Percentiles rank a stretch among this genome's conserved stretches.
These are phyloP conservation scores for Ceratina australensis DNA, from an alignment of 1,140 invertebrate genomes.

Conservation along the genomic window DNA sequence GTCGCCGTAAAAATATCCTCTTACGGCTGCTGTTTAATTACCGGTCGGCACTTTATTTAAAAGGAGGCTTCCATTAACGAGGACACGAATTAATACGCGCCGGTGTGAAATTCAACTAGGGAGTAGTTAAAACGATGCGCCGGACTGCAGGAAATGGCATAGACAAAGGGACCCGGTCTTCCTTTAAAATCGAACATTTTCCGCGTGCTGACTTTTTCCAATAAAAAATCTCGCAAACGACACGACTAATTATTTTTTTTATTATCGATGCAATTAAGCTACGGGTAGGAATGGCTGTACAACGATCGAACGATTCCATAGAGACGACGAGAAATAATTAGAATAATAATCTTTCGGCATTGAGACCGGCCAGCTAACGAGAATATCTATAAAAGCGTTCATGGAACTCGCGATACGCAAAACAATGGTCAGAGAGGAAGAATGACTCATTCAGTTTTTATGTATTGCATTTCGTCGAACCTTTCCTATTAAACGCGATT, in stretches of 20 bases:
- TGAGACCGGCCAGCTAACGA: neutral
- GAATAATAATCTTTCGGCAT: neutral
- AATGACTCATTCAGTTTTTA: neutral
- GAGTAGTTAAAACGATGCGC: too few species aligned
- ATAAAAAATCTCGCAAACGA: too few species aligned
- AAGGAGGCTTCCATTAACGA: slow-evolving; percentile 12
- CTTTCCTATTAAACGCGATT: neutral
- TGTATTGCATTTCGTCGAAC: too few species aligned
- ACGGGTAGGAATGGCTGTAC: neutral
- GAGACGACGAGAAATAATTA: slow-evolving; percentile 7
- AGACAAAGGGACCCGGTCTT: slow-evolving; percentile 14
- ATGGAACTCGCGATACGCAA: slow-evolving; percentile 16
- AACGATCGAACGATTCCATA: neutral
- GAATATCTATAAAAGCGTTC: slow-evolving; percentile 21
- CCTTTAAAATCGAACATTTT: too few species aligned
- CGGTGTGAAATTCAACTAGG: neutral
- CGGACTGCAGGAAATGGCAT: neutral
- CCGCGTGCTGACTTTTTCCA: too few species aligned
- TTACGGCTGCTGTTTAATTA: slow-evolving; percentile 23
- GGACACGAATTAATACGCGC: slow-evolving; percentile 30
- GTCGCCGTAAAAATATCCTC: slow-evolving; percentile 11
- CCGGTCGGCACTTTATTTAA: neutral
- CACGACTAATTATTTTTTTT: too few species aligned
- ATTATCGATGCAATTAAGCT: neutral
- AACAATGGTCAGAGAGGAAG: slow-evolving; percentile 19